Evolutionary conservation across 2,888 invertebrate genomes (phyloP).

Genomic region (Clepsis dumicolana): DNA sequence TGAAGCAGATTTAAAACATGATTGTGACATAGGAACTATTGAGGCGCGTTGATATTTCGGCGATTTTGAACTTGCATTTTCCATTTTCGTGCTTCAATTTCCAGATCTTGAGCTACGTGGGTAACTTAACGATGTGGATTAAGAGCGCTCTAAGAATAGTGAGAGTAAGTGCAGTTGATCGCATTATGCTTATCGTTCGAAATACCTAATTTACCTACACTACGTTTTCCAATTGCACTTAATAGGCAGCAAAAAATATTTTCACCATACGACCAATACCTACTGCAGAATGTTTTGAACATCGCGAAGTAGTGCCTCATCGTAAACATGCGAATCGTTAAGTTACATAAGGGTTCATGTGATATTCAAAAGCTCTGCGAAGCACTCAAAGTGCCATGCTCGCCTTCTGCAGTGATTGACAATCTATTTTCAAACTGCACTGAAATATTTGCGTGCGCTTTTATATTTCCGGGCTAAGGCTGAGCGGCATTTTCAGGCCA

Average conservation of each 20-base stretch:
- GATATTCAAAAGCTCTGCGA: constrained; percentile 29
- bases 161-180: neutral
- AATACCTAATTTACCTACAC: neutral
- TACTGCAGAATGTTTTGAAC: neutral
- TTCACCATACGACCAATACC: too few relatives aligned
- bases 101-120: neutral
- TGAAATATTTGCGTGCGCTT: constrained; percentile 1
- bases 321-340: constrained; percentile 1
- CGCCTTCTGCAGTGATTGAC: constrained; percentile 16
- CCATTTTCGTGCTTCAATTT: neutral
- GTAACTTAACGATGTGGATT: neutral
- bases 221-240: neutral
- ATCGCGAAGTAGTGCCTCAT: neutral
- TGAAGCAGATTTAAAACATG: too few relatives aligned
- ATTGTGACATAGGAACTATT: too few relatives aligned
- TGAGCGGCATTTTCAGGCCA: neutral
- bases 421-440: constrained; percentile 23
- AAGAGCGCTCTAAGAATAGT: neutral
- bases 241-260: neutral
- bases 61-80: too few relatives aligned
- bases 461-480: neutral
- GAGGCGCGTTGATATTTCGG: too few relatives aligned
- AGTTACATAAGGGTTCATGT: constrained; percentile 24
- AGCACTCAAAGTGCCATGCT: constrained; percentile 3
- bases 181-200: neutral